Conservation (phyloP, 1,140 invertebrate species). For the Physella acuta region DNA sequence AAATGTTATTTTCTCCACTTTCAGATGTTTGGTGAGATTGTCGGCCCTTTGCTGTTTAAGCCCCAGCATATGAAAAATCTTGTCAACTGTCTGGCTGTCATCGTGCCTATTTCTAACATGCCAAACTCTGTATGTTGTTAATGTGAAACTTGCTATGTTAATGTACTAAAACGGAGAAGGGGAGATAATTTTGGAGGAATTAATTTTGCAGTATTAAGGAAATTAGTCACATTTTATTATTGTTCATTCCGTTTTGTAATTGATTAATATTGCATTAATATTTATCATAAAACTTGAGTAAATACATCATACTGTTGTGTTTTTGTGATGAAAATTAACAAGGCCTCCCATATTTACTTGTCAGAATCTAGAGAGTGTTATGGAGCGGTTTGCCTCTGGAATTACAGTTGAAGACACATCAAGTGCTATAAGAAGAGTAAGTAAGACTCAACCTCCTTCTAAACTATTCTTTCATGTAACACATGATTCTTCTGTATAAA, state of each 20-base stretch:
- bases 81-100: slow-evolving; percentile 46
- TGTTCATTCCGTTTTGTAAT: too few relatives aligned
- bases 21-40: slow-evolving; percentile 55
- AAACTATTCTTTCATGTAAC: too few relatives aligned
- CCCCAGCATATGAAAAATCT: slow-evolving; percentile 57
- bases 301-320: neutral
- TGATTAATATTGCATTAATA: too few relatives aligned
- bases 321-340: neutral
- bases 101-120: slow-evolving; percentile 54
- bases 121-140: slow-evolving; percentile 54
- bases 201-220: too few relatives aligned
- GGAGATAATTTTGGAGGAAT: too few relatives aligned
- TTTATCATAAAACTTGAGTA: too few relatives aligned
- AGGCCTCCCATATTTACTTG: neutral
- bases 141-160: too few relatives aligned
- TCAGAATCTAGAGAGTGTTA: slow-evolving; percentile 49
- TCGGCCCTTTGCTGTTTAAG: slow-evolving; percentile 52
- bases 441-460: too few relatives aligned
- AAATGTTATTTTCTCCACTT: too few relatives aligned
- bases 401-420: slow-evolving; percentile 55
- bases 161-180: too few relatives aligned
- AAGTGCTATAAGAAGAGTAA: slow-evolving; percentile 50
- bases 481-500: too few relatives aligned
- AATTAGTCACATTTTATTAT: too few relatives aligned
- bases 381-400: slow-evolving; percentile 53